Evolutionary conservation across 2,797 vertebrate genomes (phyloP), one percentile per base, ranked within the genome.

Genomic region (Neosilurus mollespiculum): DNA sequence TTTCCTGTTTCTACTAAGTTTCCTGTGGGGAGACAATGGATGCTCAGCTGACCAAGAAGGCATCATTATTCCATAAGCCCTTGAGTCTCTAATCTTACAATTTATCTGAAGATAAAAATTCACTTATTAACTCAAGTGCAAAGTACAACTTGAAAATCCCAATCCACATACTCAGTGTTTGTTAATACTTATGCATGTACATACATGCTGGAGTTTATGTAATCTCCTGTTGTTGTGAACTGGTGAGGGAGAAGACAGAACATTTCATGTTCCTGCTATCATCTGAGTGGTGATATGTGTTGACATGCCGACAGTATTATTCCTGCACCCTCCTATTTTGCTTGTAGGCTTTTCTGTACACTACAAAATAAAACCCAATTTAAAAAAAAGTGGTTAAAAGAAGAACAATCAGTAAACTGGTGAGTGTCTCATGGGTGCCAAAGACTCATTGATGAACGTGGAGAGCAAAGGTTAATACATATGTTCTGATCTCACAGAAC

Each of bases 241-340:
- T 37, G 30, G 34, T n/a, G 0, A 8, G 34, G 75, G 12, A 62
- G 22, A 78, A 62, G 30, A 62, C 34, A 43, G 20, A 62, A 49
- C 34, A 43, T 12, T 62, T 78, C 34, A 65, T 3, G 16, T 18
- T n/a, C 37, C 72, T 6, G 59, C 64, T 54, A 80, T 81, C 65
- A 58, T 71, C 70, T 30, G 49, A 34, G 53, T 72, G 12, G 26
- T 79, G 9, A 43, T 58, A 61, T 77, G 56, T 34, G 64, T 43
- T 61, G 67, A 71, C 51, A 61, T 61, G 77, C 49, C 66, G 18
- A 54, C 61, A 12, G 67, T 71, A 65, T 70, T 24, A 71, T 10
- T 81, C 66, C 4, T 12, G n/a, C 34, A 81, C 37, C n/a, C 56
- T 81, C 2, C 11, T 11, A 22, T 22, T 59, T 61, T 43, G 34